phyloP scores from a whole-genome alignment of 1,140 invertebrate species.

The Achroia grisella region DNA sequence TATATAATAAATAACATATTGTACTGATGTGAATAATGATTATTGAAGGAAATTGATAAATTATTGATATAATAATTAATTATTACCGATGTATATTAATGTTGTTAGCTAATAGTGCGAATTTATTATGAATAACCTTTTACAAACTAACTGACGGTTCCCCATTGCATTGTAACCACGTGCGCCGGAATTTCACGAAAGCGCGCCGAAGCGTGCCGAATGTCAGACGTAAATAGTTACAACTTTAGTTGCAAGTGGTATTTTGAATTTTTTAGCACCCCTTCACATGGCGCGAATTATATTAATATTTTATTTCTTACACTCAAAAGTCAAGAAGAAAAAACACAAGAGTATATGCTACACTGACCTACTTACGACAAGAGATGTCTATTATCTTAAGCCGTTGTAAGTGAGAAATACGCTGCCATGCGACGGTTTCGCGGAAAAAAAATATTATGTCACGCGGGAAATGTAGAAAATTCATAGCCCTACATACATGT shows the following conservation, averaged over 20 bases:
- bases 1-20: no score
- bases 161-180: conserved; percentile 22
- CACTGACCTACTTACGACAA: not conserved
- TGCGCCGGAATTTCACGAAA: conserved; percentile 41
- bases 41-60: no score
- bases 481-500: no score
- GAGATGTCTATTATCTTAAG: conserved; percentile 6
- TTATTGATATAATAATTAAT: no score
- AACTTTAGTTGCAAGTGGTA: conserved; percentile 18
- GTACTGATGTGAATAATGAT: no score
- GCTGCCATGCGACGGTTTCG: no score
- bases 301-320: not conserved
- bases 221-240: conserved; percentile 54
- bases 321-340: not conserved
- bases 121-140: not conserved
- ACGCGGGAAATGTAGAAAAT: no score
- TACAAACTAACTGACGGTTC: not conserved
- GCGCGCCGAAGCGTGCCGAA: conserved; percentile 19
- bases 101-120: no score
- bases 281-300: no score
- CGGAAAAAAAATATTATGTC: no score
- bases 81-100: no score
- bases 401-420: not conserved
- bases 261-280: conserved; percentile 20
- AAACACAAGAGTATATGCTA: not conserved